Conservation (phyloP, 2,888 invertebrate genomes). For the Lampropteryx suffumata region DNA sequence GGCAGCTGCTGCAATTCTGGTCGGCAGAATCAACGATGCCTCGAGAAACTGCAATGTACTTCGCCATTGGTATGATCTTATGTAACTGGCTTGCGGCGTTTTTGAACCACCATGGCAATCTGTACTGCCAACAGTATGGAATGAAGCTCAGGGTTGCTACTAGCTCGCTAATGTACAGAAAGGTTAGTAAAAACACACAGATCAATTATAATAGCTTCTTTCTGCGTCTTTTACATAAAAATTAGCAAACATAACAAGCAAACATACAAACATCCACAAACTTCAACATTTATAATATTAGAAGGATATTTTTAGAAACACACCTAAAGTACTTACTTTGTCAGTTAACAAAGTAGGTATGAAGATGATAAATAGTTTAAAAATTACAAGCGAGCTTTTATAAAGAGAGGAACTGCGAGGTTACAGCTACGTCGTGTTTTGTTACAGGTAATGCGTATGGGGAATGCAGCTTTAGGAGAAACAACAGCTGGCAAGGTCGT, state of each 20-base stretch:
- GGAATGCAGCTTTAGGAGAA: slow-evolving; percentile 86
- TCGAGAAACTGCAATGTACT: slow-evolving; percentile 80
- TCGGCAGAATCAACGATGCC: slow-evolving; percentile 75
- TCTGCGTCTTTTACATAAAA: too few relatives aligned
- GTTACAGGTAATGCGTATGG: slow-evolving; percentile 78
- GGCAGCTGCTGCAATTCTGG: slow-evolving; percentile 74
- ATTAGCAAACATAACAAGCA: too few relatives aligned
- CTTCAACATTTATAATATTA: too few relatives aligned
- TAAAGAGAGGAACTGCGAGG: too few relatives aligned
- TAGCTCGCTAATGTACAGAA: slow-evolving; percentile 89
- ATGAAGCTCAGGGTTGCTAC: slow-evolving; percentile 89
- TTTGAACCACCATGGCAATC: slow-evolving; percentile 88
- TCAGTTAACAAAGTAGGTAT: too few relatives aligned
- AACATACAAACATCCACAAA: too few relatives aligned
- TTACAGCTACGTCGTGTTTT: too few relatives aligned
- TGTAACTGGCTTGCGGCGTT: slow-evolving; percentile 77
- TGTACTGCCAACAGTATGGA: slow-evolving; percentile 85
- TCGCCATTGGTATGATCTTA: slow-evolving; percentile 73
- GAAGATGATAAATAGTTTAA: too few relatives aligned
- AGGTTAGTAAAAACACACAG: slow-evolving; percentile 78
- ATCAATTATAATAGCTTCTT: too few relatives aligned
- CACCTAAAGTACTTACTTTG: too few relatives aligned
- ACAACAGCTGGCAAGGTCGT: slow-evolving; percentile 94
- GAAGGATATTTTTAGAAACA: too few relatives aligned
- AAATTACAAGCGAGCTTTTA: too few relatives aligned